phyloP scores from a whole-genome alignment of 2,113 vertebrate species.

The Microtus oregoni region DNA sequence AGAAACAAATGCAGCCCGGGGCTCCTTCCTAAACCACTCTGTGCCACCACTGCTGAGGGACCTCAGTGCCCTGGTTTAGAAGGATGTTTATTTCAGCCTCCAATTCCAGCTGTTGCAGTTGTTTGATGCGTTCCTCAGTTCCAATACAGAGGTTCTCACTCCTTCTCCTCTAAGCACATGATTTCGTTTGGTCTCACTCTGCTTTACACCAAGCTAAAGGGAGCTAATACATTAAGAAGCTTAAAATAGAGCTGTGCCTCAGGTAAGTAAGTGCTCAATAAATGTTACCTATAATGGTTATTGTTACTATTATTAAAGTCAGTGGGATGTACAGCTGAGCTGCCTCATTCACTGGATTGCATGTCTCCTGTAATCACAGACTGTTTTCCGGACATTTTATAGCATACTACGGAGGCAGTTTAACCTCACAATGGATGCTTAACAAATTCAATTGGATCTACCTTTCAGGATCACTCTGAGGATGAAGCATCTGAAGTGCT shows the following conservation, averaged over 20 bases:
- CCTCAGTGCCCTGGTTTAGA: neutral
- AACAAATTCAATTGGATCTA: conserved; percentile 1
- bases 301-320: conserved; percentile 7
- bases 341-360: neutral
- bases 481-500: conserved; percentile 3
- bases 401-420: neutral
- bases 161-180: neutral
- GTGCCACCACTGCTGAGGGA: neutral
- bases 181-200: neutral
- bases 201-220: neutral
- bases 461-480: conserved; percentile 37
- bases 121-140: neutral
- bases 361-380: neutral
- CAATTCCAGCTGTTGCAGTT: neutral
- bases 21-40: neutral
- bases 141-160: neutral
- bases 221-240: neutral
- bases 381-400: conserved; percentile 1
- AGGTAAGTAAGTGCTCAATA: conserved; percentile 16
- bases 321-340: neutral
- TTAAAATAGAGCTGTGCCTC: conserved; percentile 9
- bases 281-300: neutral
- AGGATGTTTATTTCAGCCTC: neutral
- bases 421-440: conserved; percentile 7
- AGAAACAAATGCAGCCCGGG: fast-evolving